Evolutionary conservation across 2,888 invertebrate species (phyloP), one percentile per base, ranked within the genome.

Genomic region (Dorcus parallelipipedus): DNA sequence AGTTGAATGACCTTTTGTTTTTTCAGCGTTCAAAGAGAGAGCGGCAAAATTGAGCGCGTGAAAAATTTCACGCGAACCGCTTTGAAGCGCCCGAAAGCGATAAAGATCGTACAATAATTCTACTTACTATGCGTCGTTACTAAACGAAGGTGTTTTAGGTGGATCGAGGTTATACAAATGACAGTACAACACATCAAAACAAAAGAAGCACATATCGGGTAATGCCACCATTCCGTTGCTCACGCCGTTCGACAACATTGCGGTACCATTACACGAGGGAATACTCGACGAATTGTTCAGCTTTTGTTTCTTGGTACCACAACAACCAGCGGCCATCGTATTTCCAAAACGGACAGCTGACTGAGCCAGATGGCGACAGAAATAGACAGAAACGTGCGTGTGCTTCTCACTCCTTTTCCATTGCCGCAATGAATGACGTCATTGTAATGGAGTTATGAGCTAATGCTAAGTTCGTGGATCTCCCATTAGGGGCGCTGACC

Each of bases 171-270:
- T 93, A 81, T 96, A 91, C 73, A 99, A 85, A 82, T 97, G 94
- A 80, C 90, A 89, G 81, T 96, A 92, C 67, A 99, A 88, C 71
- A 97, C 96, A 83, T 99, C 98, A 84, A 98, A 99, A 86, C 99
- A 99, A 83, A 93, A 98, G 84, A 92, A 94, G 78, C 96, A 96
- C 98, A 99, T 99, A 79, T 97, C 97, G 64, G 91, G 90, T 78
- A 89, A 87, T 69, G 93, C 94, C 68, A 95, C 90, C 76, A 80
- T 67, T 54, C 73, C 73, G 70, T 83, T 84, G 63, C 76, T 76
- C 64, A 79, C 74, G 54, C 79, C 79, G 70, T 80, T 80, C 54
- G 64, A 66, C 62, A 59, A 41, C 60, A 65, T 64, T 41, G 68
- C 57, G 39, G 72, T 71, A 69, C 76, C 74, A 71, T 76, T 76